Percentiles rank a stretch among this genome's conserved stretches.
phyloP scores from a whole-genome alignment of 2,888 invertebrate genomes.

The Branchellion lobata region DNA sequence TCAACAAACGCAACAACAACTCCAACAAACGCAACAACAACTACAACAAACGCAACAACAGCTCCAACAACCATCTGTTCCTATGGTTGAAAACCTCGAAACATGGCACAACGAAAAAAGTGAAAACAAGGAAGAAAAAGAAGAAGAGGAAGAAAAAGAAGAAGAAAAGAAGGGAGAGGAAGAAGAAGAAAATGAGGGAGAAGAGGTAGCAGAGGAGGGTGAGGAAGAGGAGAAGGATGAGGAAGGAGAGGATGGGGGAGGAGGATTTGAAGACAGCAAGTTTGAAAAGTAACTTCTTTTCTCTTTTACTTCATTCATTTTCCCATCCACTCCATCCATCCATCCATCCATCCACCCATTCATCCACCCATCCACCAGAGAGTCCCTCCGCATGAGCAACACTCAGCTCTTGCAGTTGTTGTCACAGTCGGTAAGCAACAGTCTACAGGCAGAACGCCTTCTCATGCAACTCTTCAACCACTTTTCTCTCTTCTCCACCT shows the following conservation, averaged over 20 bases:
- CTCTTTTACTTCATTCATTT: neutral
- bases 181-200: neutral
- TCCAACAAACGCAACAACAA: too few species aligned
- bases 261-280: neutral
- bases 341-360: too few species aligned
- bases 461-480: slow-evolving; percentile 3
- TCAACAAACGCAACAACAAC: too few species aligned
- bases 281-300: neutral
- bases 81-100: too few species aligned
- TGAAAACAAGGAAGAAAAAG: too few species aligned
- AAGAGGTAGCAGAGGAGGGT: slow-evolving; percentile 1
- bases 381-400: slow-evolving; percentile 55
- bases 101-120: too few species aligned
- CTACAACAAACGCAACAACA: too few species aligned
- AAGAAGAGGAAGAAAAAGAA: slow-evolving; percentile 2
- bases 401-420: slow-evolving; percentile 57
- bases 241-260: neutral
- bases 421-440: slow-evolving; percentile 57
- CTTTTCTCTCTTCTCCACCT: neutral
- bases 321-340: neutral
- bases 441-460: slow-evolving; percentile 53
- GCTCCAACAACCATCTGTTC: too few species aligned
- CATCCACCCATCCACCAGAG: slow-evolving; percentile 52
- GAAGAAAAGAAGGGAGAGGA: neutral
- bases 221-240: neutral